phyloP scores from a whole-genome alignment of 1,140 invertebrate genomes.

The Drosophila gunungcola region DNA sequence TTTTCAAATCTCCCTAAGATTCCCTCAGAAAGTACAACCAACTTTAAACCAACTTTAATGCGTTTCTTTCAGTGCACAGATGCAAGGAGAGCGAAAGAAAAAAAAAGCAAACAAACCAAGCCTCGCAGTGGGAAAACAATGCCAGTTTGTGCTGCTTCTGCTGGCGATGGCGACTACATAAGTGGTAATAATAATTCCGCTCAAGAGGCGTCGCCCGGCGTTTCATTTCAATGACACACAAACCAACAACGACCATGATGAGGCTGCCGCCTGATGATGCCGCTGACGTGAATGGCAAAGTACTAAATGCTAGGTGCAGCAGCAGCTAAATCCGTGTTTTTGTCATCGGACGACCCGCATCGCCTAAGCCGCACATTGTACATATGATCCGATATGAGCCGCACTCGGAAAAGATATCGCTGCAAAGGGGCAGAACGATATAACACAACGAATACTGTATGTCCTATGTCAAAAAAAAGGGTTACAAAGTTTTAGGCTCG shows the following conservation, averaged over 20 bases:
- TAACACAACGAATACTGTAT: slow-evolving; percentile 4
- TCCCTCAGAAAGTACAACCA: too few relatives aligned
- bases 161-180: slow-evolving; percentile 65
- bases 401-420: slow-evolving; percentile 12
- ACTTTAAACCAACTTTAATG: too few relatives aligned
- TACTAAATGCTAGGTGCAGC: slow-evolving; percentile 49
- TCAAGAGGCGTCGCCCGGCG: slow-evolving; percentile 80
- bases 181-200: slow-evolving; percentile 84
- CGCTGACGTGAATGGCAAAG: slow-evolving; percentile 49
- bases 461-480: neutral
- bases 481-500: too few relatives aligned
- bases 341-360: slow-evolving; percentile 53
- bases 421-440: neutral
- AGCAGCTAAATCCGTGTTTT: slow-evolving; percentile 52
- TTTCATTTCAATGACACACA: slow-evolving; percentile 84
- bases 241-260: slow-evolving; percentile 59
- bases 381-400: slow-evolving; percentile 36
- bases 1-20: too few relatives aligned
- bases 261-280: slow-evolving; percentile 32
- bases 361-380: slow-evolving; percentile 31
- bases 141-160: slow-evolving; percentile 49
- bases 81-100: slow-evolving; percentile 13
- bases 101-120: slow-evolving; percentile 64
- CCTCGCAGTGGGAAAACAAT: slow-evolving; percentile 74
- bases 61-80: slow-evolving; percentile 17